Conservation (phyloP, 1,140 invertebrate genomes). For the Liolophura sinensis region DNA sequence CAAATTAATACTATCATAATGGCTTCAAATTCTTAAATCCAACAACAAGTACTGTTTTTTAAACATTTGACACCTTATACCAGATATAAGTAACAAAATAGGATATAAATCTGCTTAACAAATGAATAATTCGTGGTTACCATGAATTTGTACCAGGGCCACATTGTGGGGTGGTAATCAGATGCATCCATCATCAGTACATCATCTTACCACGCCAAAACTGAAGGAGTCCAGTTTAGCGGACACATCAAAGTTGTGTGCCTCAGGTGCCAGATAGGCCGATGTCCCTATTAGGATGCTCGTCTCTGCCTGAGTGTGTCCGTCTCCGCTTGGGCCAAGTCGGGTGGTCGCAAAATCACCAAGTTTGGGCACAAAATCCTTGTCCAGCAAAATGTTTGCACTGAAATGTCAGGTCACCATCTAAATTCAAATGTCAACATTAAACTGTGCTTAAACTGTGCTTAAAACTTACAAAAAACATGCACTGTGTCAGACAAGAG, state of each 20-base stretch:
- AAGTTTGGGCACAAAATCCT: constrained; percentile 68
- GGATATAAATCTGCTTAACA: no score
- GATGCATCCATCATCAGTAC: neutral
- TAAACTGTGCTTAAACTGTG: neutral
- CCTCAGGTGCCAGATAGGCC: constrained; percentile 78
- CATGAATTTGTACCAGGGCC: no score
- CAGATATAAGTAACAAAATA: no score
- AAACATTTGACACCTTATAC: no score
- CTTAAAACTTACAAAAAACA: no score
- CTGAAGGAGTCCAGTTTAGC: constrained; percentile 77
- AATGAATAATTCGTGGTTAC: no score
- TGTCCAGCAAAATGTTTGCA: constrained; percentile 74
- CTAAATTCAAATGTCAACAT: neutral
- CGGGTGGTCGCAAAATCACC: constrained; percentile 76
- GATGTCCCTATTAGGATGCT: constrained; percentile 70
- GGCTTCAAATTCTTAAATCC: neutral
- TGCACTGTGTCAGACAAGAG: no score
- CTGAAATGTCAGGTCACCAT: constrained; percentile 25
- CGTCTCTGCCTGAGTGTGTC: constrained; percentile 53
- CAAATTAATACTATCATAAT: no score
- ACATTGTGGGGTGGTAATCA: no score
- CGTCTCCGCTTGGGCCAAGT: constrained; percentile 57
- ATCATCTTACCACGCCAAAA: constrained; percentile 70
- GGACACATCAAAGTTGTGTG: constrained; percentile 67
- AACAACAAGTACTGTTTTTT: no score